These are phyloP conservation scores for Apis mellifera DNA, from an alignment of 1,140 invertebrate genomes.

Conservation along the genomic window DNA sequence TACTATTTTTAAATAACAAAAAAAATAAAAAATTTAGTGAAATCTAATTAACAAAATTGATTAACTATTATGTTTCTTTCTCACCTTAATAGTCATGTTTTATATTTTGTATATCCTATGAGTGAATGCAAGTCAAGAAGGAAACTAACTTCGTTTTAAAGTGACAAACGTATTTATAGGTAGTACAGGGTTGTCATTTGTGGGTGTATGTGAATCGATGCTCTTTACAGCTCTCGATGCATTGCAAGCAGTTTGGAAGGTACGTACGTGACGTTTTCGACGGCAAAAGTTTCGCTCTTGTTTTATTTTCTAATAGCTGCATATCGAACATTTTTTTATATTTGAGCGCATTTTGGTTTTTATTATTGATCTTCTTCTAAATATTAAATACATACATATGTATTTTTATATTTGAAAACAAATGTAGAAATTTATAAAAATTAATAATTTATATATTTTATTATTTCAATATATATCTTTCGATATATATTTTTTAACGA, in stretches of 20 bases:
- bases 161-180: slow-evolving; percentile 79
- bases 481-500: too few relatives aligned
- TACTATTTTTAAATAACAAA: background rate
- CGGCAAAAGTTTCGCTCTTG: slow-evolving; percentile 72
- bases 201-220: slow-evolving; percentile 28
- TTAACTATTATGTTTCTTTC: slow-evolving; percentile 8
- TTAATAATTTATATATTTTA: background rate
- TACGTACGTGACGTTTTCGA: slow-evolving; percentile 72
- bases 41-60: background rate
- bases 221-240: slow-evolving; percentile 62
- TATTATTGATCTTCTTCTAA: background rate
- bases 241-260: slow-evolving; percentile 70
- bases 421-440: background rate
- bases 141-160: slow-evolving; percentile 73
- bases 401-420: background rate
- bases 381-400: too few relatives aligned
- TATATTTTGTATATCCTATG: slow-evolving; percentile 33
- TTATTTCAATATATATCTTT: too few relatives aligned
- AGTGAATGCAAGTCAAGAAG: slow-evolving; percentile 62
- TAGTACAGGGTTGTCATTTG: slow-evolving; percentile 54
- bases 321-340: background rate
- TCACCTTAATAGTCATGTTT: slow-evolving; percentile 76
- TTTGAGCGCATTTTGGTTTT: too few relatives aligned
- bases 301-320: background rate
- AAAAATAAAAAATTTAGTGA: background rate